Evolutionary conservation across 2,797 vertebrate genomes (phyloP).

Genomic region (Zenarchopterus dispar): DNA sequence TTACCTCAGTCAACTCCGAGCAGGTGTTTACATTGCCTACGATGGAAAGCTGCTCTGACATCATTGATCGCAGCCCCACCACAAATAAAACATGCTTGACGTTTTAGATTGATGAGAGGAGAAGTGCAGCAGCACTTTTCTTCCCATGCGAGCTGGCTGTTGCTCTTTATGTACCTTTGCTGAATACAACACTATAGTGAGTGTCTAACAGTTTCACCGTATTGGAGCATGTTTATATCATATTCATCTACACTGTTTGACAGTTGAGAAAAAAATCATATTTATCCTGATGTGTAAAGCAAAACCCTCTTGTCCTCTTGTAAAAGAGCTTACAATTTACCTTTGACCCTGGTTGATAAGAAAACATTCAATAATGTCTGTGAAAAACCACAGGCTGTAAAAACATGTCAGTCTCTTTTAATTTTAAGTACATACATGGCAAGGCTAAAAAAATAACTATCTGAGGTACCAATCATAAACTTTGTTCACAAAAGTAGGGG

Average conservation of each 20-base stretch:
- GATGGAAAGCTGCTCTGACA: conserved; percentile 20
- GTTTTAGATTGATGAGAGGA: background rate
- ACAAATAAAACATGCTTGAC: conserved; percentile 1
- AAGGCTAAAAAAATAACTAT: conserved; percentile 49
- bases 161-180: too few species aligned
- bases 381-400: conserved; percentile 38
- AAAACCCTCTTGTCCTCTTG: background rate
- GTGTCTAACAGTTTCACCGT: too few species aligned
- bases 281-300: background rate
- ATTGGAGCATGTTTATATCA: conserved; percentile 1
- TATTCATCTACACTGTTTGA: background rate
- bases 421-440: conserved; percentile 35
- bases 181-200: too few species aligned
- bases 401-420: conserved; percentile 13
- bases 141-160: too few species aligned
- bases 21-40: conserved; percentile 13
- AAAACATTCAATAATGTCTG: conserved; percentile 68
- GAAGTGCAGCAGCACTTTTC: conserved; percentile 9
- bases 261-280: too few species aligned
- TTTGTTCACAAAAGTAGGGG: conserved; percentile 31
- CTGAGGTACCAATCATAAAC: conserved; percentile 45
- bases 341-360: conserved; percentile 40
- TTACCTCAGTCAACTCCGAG: conserved; percentile 8
- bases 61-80: too few species aligned
- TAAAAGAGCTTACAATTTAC: background rate